Conservation (phyloP, 2,113 vertebrate genomes). For the Colius striatus region DNA sequence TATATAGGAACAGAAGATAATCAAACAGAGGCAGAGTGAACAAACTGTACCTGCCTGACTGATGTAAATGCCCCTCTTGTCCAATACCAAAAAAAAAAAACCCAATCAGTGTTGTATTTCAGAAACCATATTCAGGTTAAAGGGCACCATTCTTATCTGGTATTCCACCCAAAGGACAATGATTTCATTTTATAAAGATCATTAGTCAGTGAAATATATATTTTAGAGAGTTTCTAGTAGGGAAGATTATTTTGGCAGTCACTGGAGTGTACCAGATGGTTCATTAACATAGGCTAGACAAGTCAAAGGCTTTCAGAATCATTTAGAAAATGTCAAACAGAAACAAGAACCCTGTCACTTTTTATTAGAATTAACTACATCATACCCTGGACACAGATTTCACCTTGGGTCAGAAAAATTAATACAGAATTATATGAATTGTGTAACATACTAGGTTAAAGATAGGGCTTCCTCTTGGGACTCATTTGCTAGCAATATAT, state of each 20-base stretch:
- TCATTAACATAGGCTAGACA: conserved; percentile 85
- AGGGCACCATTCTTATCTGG: conserved; percentile 70
- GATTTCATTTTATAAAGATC: conserved; percentile 87
- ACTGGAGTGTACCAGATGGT: conserved; percentile 88
- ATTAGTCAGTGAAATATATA: conserved; percentile 90
- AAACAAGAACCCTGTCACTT: conserved; percentile 88
- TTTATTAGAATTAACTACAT: conserved; percentile 89
- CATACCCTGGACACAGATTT: conserved; percentile 82
- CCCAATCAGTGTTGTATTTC: background rate
- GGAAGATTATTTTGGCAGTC: conserved; percentile 76
- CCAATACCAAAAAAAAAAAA: background rate
- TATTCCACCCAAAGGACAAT: conserved; percentile 83
- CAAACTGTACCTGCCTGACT: background rate
- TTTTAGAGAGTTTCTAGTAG: conserved; percentile 78
- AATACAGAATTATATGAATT: conserved; percentile 91
- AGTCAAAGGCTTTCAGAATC: conserved; percentile 84
- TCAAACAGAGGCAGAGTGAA: background rate
- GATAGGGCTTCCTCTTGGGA: conserved; percentile 82
- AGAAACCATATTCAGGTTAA: conserved; percentile 80
- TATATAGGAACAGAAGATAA: background rate
- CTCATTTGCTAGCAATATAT: conserved; percentile 87
- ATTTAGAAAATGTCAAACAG: conserved; percentile 86
- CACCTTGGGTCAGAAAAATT: conserved; percentile 96
- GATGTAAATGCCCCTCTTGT: background rate
- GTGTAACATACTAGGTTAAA: conserved; percentile 82